phyloP scores from a whole-genome alignment of 2,113 vertebrate species.

The Lucifuga dentata region DNA sequence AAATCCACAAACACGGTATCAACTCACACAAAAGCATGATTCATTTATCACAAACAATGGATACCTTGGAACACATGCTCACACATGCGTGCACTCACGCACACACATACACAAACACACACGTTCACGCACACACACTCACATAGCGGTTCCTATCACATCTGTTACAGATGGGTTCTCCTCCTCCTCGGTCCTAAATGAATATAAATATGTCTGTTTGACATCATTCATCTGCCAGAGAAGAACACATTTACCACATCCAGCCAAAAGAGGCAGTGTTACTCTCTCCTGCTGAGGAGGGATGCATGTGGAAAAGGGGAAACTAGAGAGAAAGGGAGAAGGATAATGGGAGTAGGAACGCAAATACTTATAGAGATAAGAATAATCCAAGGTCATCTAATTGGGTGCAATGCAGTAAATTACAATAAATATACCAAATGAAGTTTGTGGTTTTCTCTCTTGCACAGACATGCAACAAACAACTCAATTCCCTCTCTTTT shows the following conservation, averaged over 20 bases:
- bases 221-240: constrained; percentile 82
- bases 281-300: constrained; percentile 53
- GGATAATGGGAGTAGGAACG: constrained; percentile 39
- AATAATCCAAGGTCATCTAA: constrained; percentile 49
- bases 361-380: constrained; percentile 36
- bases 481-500: constrained; percentile 43
- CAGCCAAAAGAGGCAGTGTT: constrained; percentile 76
- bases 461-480: constrained; percentile 13
- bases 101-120: constrained; percentile 44
- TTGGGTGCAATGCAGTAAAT: constrained; percentile 32
- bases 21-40: constrained; percentile 74
- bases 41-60: constrained; percentile 80
- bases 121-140: constrained; percentile 48
- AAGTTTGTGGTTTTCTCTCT: constrained; percentile 25
- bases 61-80: constrained; percentile 77
- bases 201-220: constrained; percentile 84
- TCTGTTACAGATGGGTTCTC: constrained; percentile 82
- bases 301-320: constrained; percentile 27
- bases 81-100: constrained; percentile 49
- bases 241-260: constrained; percentile 58
- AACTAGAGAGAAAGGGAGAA: constrained; percentile 21
- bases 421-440: constrained; percentile 18
- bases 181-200: constrained; percentile 82
- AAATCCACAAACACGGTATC: constrained; percentile 67
- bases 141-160: constrained; percentile 75